Evolutionary conservation across 2,888 invertebrate genomes (phyloP), one percentile per base, ranked within the genome.

Genomic region (Synanthedon formicaeformis): DNA sequence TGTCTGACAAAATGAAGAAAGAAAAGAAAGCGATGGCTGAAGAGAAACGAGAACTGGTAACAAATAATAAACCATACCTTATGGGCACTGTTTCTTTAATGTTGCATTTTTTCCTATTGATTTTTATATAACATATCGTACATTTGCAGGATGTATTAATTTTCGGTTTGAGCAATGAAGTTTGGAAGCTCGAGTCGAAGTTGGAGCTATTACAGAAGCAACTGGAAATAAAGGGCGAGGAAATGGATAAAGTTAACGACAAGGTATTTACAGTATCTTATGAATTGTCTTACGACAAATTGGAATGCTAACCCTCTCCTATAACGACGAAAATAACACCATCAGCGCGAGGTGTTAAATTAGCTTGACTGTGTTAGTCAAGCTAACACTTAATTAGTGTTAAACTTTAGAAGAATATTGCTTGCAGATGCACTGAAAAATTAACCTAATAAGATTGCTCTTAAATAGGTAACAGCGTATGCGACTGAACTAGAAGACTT

Each of bases 401-500:
- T n/a, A n/a, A n/a, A n/a, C 6, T 34, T 34, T 34, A 6, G 2
- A 34, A 34, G n/a, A 48, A 48, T 12, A 13, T 34, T 34, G 2
- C 1, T 34, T 34, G 34, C 34, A 34, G 10, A 34, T 34, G 10
- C 34, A 34, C 10, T 34, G 34, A 34, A 10, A 34, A 34, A 8
- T 10, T 8, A 34, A 34, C 10, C 2, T 34, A 34, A 34, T 34
- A 34, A 34, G 12, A 14, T 45, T 45, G 14, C 45, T 14, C 14
- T 45, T 40, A 49, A 41, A 34, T 82, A 91, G 70, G 89, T 93
- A 34, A 90, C 91, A 0, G 89, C 92, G 57, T 92, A 92, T n/a
- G 92, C 91, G 56, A 90, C 92, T 0, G 94, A 94, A 66, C 78
- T 94, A 18, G 92, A 93, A 67, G 91, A 91, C 18, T 69, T 94